Percentiles rank a stretch among this genome's conserved stretches.
Evolutionary conservation across 2,888 invertebrate species (phyloP).

Genomic region (Dusona sp.): DNA sequence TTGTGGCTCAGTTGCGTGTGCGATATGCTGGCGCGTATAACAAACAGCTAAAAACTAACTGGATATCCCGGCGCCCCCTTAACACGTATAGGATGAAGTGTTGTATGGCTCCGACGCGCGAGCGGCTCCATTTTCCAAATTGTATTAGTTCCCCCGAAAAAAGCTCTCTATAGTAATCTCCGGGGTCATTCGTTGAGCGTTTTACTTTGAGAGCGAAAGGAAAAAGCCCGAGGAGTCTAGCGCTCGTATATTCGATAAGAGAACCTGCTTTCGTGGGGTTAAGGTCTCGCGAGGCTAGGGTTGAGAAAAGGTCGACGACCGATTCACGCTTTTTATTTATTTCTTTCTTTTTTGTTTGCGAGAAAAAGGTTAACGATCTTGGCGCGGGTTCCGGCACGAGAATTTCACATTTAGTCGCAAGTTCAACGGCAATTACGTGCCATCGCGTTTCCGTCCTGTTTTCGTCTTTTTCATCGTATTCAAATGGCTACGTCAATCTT

Average conservation of each 20-base stretch:
- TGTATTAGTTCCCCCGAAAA: too few species aligned
- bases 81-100: neutral
- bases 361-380: conserved; percentile 46
- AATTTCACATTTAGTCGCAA: conserved; percentile 30
- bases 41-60: neutral
- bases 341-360: conserved; percentile 41
- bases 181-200: neutral
- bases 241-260: neutral
- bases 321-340: conserved; percentile 13
- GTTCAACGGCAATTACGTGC: neutral
- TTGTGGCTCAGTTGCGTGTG: neutral
- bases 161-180: too few species aligned
- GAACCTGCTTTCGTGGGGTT: neutral
- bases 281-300: neutral
- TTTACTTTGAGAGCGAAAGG: conserved; percentile 43
- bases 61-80: neutral
- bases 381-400: neutral
- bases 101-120: neutral
- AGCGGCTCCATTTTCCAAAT: too few species aligned
- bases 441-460: neutral
- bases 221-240: neutral
- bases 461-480: neutral
- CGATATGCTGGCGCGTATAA: neutral
- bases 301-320: conserved; percentile 46
- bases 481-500: neutral